Percentiles rank a stretch among this genome's conserved stretches.
Evolutionary conservation across 64 coral and sea anemone genomes (phyloP).

Genomic region (Dendronephthya gigantea): DNA sequence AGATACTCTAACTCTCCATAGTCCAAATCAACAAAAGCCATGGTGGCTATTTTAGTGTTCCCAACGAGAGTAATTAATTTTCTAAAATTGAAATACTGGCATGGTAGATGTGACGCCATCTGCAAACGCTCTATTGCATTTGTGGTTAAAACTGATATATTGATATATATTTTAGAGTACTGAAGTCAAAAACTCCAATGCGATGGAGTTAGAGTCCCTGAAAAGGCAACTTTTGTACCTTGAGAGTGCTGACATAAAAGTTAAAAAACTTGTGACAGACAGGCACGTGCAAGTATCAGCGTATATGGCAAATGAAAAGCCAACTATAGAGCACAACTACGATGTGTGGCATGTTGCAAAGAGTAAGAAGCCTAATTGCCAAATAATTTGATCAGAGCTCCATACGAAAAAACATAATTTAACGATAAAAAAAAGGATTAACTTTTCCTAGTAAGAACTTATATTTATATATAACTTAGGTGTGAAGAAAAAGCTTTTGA

Average conservation of each 20-base stretch:
- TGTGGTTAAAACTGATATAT: neutral
- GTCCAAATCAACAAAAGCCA: too few relatives aligned
- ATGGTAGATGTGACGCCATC: too few relatives aligned
- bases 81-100: too few relatives aligned
- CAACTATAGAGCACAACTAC: neutral
- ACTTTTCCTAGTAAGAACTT: neutral
- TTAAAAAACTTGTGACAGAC: slow-evolving; percentile 4
- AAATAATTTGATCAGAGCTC: neutral
- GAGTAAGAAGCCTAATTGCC: neutral
- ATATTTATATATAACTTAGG: neutral
- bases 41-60: too few relatives aligned
- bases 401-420: neutral
- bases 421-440: neutral
- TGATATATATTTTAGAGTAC: neutral
- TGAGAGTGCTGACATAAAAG: neutral
- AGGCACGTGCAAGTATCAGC: neutral
- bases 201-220: neutral
- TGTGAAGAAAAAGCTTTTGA: slow-evolving; percentile 4
- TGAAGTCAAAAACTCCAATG: neutral
- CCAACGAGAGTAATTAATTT: too few relatives aligned
- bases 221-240: neutral
- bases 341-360: slow-evolving; percentile 12
- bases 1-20: too few relatives aligned
- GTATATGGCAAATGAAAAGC: neutral
- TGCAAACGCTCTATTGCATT: too few relatives aligned